A percentile compares a stretch with the other conserved stretches of the same genome.
Conservation (phyloP, 2,888 invertebrate genomes). For the Andrena dorsata region DNA sequence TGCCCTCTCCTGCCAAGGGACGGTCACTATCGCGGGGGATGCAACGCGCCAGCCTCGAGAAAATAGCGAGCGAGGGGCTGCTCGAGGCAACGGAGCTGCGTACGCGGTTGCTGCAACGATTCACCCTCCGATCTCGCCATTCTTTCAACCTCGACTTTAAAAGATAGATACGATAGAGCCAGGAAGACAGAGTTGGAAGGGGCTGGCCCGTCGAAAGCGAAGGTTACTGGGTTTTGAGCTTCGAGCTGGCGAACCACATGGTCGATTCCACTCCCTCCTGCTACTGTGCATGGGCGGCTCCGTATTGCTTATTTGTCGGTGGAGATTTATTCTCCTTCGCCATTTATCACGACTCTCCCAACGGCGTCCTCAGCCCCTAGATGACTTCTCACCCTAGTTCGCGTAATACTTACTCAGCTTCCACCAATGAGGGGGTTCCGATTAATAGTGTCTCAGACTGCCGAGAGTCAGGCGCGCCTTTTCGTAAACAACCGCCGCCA, state of each 20-base stretch:
- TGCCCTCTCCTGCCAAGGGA: neutral
- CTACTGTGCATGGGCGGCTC: neutral
- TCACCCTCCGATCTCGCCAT: conserved; percentile 2
- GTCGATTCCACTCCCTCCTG: conserved; percentile 1
- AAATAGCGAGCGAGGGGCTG: conserved; percentile 1
- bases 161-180: neutral
- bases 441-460: too few relatives aligned
- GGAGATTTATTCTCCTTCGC: conserved; percentile 1
- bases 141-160: neutral
- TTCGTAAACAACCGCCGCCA: too few relatives aligned
- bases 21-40: conserved; percentile 27
- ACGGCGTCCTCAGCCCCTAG: neutral
- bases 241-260: neutral
- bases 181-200: neutral
- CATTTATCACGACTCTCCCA: neutral
- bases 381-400: neutral
- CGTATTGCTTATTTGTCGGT: neutral
- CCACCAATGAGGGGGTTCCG: too few relatives aligned
- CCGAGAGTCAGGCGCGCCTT: too few relatives aligned
- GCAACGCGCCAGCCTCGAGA: neutral
- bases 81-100: neutral
- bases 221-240: conserved; percentile 3
- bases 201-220: conserved; percentile 2
- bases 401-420: too few relatives aligned
- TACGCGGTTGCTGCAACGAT: neutral